Evolutionary conservation across 2,797 vertebrate genomes (phyloP).

Genomic region (Gorsachius magnificus): DNA sequence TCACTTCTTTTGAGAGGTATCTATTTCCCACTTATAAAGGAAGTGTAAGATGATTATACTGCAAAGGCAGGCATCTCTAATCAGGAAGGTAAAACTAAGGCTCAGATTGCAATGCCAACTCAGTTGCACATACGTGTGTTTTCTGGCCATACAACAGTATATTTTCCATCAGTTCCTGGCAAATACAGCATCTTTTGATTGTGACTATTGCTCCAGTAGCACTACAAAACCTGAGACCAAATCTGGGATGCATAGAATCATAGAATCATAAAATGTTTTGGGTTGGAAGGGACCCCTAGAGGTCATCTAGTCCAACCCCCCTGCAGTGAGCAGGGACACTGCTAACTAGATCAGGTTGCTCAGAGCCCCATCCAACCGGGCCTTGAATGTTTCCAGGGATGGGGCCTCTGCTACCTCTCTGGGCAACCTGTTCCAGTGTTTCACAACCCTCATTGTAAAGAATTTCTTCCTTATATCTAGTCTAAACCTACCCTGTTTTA

Average conservation of each 20-base stretch:
- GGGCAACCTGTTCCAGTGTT: too few relatives aligned
- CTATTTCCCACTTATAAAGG: neutral
- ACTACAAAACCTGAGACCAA: neutral
- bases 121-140: accelerated
- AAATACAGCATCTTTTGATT: neutral
- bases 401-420: too few relatives aligned
- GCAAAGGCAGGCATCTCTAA: neutral
- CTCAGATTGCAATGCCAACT: neutral
- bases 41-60: neutral
- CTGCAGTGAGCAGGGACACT: too few relatives aligned
- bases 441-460: too few relatives aligned
- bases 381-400: too few relatives aligned
- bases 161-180: neutral
- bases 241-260: neutral
- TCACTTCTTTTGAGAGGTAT: neutral
- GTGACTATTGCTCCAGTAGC: neutral
- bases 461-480: too few relatives aligned
- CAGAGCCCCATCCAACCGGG: too few relatives aligned
- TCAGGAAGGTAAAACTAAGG: neutral
- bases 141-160: neutral
- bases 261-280: too few relatives aligned
- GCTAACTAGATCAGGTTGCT: too few relatives aligned
- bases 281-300: too few relatives aligned
- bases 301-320: too few relatives aligned
- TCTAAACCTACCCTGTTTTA: too few relatives aligned